Evolutionary conservation across 2,797 vertebrate genomes (phyloP).

Genomic region (Myotis myotis): DNA sequence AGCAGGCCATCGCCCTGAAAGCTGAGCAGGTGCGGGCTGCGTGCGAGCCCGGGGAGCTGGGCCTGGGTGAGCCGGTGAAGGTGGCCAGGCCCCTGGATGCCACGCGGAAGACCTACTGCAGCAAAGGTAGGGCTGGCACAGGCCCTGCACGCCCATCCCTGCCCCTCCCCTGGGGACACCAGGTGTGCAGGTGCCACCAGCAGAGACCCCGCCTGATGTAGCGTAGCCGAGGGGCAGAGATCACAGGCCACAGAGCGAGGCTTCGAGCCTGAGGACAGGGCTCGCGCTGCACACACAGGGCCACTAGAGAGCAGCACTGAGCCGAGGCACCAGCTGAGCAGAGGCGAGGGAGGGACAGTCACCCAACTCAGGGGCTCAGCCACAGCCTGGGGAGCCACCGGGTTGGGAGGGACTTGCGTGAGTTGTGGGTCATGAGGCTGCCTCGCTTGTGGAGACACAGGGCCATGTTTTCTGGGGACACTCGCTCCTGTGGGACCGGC

Average conservation of each 20-base stretch:
- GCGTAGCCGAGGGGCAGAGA: not conserved
- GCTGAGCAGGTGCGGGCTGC: slow-evolving; percentile 93
- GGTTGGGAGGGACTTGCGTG: not conserved
- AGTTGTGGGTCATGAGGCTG: not conserved
- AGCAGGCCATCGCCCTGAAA: slow-evolving; percentile 97
- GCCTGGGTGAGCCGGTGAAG: slow-evolving; percentile 88
- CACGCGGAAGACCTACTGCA: slow-evolving; percentile 93
- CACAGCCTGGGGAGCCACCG: not conserved
- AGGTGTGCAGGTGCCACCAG: not conserved
- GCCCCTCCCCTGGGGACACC: rapidly evolving
- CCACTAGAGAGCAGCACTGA: not conserved
- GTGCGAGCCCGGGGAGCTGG: slow-evolving; percentile 87
- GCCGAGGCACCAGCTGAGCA: not conserved
- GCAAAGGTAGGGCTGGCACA: slow-evolving; percentile 87
- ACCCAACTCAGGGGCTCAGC: no score
- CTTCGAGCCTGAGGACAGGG: not conserved
- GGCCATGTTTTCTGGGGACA: not conserved
- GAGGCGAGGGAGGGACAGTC: not conserved
- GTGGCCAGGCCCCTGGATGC: slow-evolving; percentile 90
- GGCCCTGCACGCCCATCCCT: rapidly evolving
- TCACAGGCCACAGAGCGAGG: not conserved
- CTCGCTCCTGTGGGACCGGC: no score
- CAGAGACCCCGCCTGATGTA: not conserved
- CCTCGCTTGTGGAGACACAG: not conserved
- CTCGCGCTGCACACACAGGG: not conserved